A percentile compares a stretch with the other conserved stretches of the same genome.
Conservation (phyloP, 2,113 vertebrate species). For the Pelecanoides urinatrix region DNA sequence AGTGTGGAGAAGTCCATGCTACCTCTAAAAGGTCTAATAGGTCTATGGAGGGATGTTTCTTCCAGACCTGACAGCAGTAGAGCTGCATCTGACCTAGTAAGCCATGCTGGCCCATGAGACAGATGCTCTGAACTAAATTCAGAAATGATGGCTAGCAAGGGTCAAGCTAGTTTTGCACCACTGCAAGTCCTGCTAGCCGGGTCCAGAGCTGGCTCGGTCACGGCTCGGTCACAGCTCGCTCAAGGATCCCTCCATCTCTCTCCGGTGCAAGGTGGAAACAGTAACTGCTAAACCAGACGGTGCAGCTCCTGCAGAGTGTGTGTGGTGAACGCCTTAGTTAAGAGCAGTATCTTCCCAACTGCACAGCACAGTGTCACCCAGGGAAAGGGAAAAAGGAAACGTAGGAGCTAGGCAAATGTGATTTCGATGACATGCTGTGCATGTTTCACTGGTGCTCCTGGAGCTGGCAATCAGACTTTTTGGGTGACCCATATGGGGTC, state of each 20-base stretch:
- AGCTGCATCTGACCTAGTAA: neutral
- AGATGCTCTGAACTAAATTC: neutral
- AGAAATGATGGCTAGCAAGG: neutral
- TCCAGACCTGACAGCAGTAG: neutral
- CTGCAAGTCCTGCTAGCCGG: neutral
- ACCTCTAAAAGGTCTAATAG: neutral
- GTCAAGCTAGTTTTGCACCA: neutral
- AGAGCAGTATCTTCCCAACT: neutral
- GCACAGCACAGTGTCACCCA: neutral
- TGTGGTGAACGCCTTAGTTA: accelerated
- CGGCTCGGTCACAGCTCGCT: neutral
- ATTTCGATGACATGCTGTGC: neutral
- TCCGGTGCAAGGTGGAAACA: neutral
- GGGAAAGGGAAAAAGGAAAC: neutral
- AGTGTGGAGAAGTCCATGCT: neutral
- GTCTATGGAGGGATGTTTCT: neutral
- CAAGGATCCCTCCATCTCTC: neutral
- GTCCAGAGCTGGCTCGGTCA: neutral
- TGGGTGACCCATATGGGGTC: neutral
- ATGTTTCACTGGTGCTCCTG: neutral
- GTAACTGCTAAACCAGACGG: neutral
- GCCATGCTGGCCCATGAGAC: neutral
- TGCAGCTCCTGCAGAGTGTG: neutral
- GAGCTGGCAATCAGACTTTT: neutral
- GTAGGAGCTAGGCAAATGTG: neutral